Evolutionary conservation across 2,113 vertebrate species (phyloP).

Genomic region (Pseudopipra pipra): DNA sequence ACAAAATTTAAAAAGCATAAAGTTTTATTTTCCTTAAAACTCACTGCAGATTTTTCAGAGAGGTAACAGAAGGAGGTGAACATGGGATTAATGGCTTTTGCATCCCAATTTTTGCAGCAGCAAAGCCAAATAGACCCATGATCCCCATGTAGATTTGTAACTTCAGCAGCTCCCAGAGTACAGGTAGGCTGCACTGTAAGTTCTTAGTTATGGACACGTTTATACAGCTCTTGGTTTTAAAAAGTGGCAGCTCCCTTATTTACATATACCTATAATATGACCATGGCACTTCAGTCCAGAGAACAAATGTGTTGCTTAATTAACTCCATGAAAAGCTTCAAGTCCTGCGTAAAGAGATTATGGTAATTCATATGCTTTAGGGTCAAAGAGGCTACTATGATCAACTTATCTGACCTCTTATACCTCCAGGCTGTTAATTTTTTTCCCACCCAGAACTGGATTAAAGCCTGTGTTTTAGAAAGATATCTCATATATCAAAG

Average conservation of each 20-base stretch:
- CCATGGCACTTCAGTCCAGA: background rate
- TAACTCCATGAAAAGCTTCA: background rate
- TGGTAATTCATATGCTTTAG: background rate
- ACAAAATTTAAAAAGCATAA: background rate
- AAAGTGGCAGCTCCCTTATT: background rate
- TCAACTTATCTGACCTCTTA: background rate
- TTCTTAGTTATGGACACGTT: background rate
- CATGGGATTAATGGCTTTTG: background rate
- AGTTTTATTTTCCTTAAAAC: background rate
- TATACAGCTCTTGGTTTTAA: background rate
- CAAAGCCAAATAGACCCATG: background rate
- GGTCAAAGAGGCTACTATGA: background rate
- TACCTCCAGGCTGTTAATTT: background rate
- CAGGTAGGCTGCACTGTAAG: background rate
- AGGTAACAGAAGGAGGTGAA: background rate
- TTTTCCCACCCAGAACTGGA: background rate
- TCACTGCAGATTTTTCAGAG: background rate
- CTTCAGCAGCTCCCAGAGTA: background rate
- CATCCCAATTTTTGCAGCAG: background rate
- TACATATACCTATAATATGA: background rate
- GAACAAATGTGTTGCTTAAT: background rate
- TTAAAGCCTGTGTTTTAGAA: background rate
- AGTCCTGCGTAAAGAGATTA: background rate
- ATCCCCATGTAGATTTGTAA: background rate
- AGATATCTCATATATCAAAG: conserved; percentile 11